Base-by-base conservation (phyloP, 2,797 vertebrate genomes). In the Crossoptilon crossoptilon region DNA sequence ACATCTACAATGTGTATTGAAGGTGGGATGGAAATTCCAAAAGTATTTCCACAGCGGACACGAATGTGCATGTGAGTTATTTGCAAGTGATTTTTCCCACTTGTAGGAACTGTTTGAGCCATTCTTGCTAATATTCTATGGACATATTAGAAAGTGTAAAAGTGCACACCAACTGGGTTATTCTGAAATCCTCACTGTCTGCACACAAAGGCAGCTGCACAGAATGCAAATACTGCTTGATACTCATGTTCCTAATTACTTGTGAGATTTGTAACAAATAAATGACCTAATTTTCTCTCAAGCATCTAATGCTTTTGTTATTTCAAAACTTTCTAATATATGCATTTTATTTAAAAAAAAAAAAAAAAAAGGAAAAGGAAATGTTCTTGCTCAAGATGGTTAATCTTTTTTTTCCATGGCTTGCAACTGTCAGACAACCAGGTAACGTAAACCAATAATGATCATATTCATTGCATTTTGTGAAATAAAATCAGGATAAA, bases 241-340 rank as follows among this genome's bases (percentile, higher is more conserved):
- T 95, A 92, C 67, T 83, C 73, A 31, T 73, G 89, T 79, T 95
- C 92, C 92, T 95, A 94, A 93, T 95, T 93, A 88, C 89, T 92
- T 88, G 80, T 0, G 11, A 92, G 93, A 93, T 92, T 91, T 91
- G 56, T 86, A 73, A 81, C 70, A 84, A 94, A 95, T 94, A 91
- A 84, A 95, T 79, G 93, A 96, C 93, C 93, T 95, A 94, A 91
- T 96, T 96, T 95, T 96, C 73, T 89, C 77, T 91, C 77, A 75
- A 92, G 56, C 70, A 86, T 86, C 87, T 92, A 75, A 94, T 89
- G 71, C 87, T 92, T 70, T 91, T 96, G 91, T 90, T 95, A 76
- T 92, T 94, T 92, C 56, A 92, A 88, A 95, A 91, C 73, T 79
- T 88, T 91, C 59, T 90, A 73, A 95, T 93, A 88, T 87, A 89